phyloP scores from a whole-genome alignment of 2,113 vertebrate genomes.

The Erpornis zantholeuca region DNA sequence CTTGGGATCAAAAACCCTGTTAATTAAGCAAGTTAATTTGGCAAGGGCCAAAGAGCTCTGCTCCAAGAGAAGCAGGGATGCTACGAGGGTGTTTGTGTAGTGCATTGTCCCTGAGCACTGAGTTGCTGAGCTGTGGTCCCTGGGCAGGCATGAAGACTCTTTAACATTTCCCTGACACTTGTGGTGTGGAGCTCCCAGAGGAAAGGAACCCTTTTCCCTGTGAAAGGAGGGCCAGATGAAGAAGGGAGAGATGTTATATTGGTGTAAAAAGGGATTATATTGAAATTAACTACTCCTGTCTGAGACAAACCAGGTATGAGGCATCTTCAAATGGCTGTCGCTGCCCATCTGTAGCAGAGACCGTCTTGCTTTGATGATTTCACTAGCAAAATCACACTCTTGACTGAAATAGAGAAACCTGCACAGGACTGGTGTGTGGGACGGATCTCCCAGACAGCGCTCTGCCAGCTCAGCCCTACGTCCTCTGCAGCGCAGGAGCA shows the following conservation, averaged over 20 bases:
- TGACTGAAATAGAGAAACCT: slow-evolving; percentile 45
- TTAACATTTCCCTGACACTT: neutral
- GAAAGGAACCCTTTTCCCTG: neutral
- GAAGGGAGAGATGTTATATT: neutral
- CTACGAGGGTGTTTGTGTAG: neutral
- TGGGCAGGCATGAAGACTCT: neutral
- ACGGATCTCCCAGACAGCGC: neutral
- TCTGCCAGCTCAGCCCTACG: slow-evolving; percentile 42
- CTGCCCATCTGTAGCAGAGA: neutral
- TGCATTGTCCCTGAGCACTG: neutral
- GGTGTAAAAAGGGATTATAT: neutral
- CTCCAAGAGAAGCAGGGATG: neutral
- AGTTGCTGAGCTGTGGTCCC: neutral
- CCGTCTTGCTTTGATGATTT: slow-evolving; percentile 29
- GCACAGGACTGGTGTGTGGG: neutral
- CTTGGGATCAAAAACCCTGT: neutral
- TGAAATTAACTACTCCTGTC: neutral
- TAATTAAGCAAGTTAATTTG: neutral
- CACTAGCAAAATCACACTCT: slow-evolving; percentile 33
- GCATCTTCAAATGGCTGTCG: neutral
- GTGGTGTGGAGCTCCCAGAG: neutral
- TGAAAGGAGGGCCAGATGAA: neutral
- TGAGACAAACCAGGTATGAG: neutral
- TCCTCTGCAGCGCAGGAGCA: slow-evolving; percentile 13
- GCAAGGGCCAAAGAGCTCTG: neutral